phyloP scores from a whole-genome alignment of 92 coral and sea anemone species.

The Pocillopora grandis region DNA sequence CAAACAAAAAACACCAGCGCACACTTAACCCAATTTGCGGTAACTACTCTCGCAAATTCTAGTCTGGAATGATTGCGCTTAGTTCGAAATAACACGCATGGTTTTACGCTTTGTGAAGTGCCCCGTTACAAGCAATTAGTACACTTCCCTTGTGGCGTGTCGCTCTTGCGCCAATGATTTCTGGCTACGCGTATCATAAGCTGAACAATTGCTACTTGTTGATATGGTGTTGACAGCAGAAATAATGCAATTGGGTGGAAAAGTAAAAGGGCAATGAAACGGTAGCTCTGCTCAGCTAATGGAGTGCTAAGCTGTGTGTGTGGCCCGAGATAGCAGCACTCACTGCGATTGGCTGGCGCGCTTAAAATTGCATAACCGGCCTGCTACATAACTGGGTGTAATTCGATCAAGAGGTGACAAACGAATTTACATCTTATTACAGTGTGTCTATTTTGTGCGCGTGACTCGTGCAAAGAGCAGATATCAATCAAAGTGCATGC shows the following conservation, averaged over 20 bases:
- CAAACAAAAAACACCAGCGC: conserved; percentile 23
- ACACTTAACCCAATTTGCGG: conserved; percentile 20
- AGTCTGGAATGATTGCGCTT: conserved; percentile 21
- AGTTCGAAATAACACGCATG: conserved; percentile 56
- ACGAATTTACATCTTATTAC: conserved; percentile 70
- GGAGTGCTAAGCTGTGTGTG: conserved; percentile 87
- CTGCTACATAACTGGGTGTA: conserved; percentile 57
- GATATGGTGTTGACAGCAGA: conserved; percentile 95
- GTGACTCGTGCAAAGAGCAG: conserved; percentile 74
- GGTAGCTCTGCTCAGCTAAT: conserved; percentile 64
- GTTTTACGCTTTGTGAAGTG: conserved; percentile 59
- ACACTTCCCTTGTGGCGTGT: conserved; percentile 57
- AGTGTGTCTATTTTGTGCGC: conserved; percentile 73
- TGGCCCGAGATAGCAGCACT: conserved; percentile 72
- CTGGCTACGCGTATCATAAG: conserved; percentile 54
- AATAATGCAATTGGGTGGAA: conserved; percentile 77
- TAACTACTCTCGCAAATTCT: conserved; percentile 4
- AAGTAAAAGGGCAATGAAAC: conserved; percentile 74
- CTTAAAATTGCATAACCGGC: conserved; percentile 71
- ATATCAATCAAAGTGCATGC: conserved; percentile 55
- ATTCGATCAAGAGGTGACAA: conserved; percentile 69
- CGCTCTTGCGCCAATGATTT: conserved; percentile 62
- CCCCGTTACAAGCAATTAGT: conserved; percentile 76
- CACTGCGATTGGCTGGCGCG: conserved; percentile 72
- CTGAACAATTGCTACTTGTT: conserved; percentile 73